Base-by-base conservation (phyloP, 2,888 invertebrate species). In the Chrysina gloriosa region DNA sequence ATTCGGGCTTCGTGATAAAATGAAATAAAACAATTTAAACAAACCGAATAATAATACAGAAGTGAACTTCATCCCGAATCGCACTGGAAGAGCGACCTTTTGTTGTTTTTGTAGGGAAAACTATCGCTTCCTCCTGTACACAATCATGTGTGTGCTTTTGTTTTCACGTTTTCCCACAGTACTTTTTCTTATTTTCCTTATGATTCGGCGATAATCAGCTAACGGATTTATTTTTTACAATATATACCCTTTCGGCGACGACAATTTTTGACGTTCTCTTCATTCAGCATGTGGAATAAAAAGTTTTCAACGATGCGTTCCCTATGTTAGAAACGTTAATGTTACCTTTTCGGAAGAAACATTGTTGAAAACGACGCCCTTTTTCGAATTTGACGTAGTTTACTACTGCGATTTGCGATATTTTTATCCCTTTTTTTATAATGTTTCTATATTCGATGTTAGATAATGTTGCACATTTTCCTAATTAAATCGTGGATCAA, bases 401-500 rank as follows among this genome's bases (percentile, higher is more conserved):
- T 34, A 50, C 34, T 16, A 34, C 48, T 36, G 23, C 27, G 9
- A 4, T 31, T 36, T 34, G 31, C 29, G 16, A 27, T 9, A 25
- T 19, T 16, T 3, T 47, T 63, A 29, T 19, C 6, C 6, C 9
- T 47, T 11, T 34, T 31, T 52, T 52, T 52, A 19, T 16, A 21
- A 61, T 25, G 16, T 19, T 25, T 25, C 45, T 9, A 61, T 9
- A 19, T 7, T n/a, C 29, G n/a, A 7, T 61, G 21, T 14, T 27
- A 4, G 11, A 61, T 27, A 21, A 61, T 42, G 42, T 61, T 42
- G 58, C 58, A 61, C 58, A 61, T 45, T 61, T 61, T 42, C 25
- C 42, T 14, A 16, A 42, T 11, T 1, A n/a, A 27, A n/a, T 29
- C 16, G 9, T 45, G 5, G 19, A 36, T 11, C n/a, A 36, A 36